These are phyloP conservation scores for Volucella bombylans DNA, from an alignment of 2,888 invertebrate species.

Conservation along the genomic window DNA sequence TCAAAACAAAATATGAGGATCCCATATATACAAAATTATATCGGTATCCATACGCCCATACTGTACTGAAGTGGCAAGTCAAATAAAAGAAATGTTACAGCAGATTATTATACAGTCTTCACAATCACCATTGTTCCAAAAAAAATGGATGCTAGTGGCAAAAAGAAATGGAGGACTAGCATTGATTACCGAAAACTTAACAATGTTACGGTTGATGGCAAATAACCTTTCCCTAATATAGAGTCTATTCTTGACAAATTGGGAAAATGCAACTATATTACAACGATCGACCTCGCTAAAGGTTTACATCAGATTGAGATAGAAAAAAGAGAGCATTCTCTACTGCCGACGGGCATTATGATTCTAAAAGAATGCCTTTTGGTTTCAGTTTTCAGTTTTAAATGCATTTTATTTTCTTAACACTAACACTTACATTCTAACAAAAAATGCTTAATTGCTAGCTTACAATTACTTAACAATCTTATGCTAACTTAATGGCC, in stretches of 20 bases:
- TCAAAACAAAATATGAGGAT: slow-evolving; percentile 11
- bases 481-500: too few relatives aligned
- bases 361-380: slow-evolving; percentile 75
- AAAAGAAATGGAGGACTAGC: too few relatives aligned
- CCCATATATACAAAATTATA: neutral
- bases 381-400: too few relatives aligned
- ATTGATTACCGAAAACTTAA: too few relatives aligned
- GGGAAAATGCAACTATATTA: slow-evolving; percentile 76
- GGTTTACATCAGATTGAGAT: slow-evolving; percentile 77
- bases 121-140: slow-evolving; percentile 4
- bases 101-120: slow-evolving; percentile 16
- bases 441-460: too few relatives aligned
- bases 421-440: too few relatives aligned
- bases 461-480: too few relatives aligned
- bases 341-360: slow-evolving; percentile 74
- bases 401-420: too few relatives aligned
- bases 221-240: too few relatives aligned
- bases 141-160: slow-evolving; percentile 10
- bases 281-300: slow-evolving; percentile 75
- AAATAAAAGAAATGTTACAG: slow-evolving; percentile 23
- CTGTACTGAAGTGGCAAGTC: slow-evolving; percentile 6
- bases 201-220: too few relatives aligned
- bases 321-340: slow-evolving; percentile 76
- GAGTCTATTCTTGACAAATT: too few relatives aligned
- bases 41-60: neutral